These are phyloP conservation scores for Bedellia somnulentella DNA, from an alignment of 2,888 invertebrate species.

Conservation along the genomic window DNA sequence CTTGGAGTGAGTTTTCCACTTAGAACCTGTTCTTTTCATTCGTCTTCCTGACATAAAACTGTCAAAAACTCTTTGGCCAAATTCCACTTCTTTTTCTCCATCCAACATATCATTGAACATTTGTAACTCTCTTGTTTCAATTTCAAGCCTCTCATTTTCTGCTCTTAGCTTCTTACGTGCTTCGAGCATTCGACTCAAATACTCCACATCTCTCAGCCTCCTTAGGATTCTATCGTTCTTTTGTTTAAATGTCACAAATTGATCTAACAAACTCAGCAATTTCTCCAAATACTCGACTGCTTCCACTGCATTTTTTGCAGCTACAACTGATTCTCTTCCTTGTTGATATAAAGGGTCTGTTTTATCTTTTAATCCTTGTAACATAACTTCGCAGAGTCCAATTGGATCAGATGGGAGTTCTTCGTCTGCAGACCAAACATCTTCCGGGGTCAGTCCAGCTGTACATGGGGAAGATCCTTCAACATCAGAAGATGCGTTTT, in stretches of 20 bases:
- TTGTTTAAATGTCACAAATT: slow-evolving; percentile 70
- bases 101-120: slow-evolving; percentile 50
- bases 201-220: slow-evolving; percentile 72
- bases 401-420: slow-evolving; percentile 40
- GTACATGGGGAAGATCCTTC: slow-evolving; percentile 49
- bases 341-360: slow-evolving; percentile 51
- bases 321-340: slow-evolving; percentile 56
- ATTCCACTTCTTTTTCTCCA: slow-evolving; percentile 64
- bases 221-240: slow-evolving; percentile 70
- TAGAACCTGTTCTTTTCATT: slow-evolving; percentile 50
- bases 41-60: slow-evolving; percentile 62
- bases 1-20: slow-evolving; percentile 46
- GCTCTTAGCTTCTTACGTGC: slow-evolving; percentile 54
- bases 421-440: slow-evolving; percentile 27
- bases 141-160: slow-evolving; percentile 36
- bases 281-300: slow-evolving; percentile 80
- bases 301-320: slow-evolving; percentile 62
- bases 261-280: slow-evolving; percentile 75
- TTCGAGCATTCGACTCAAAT: slow-evolving; percentile 66
- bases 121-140: slow-evolving; percentile 34
- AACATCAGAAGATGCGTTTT: slow-evolving; percentile 40
- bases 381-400: slow-evolving; percentile 36
- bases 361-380: slow-evolving; percentile 35
- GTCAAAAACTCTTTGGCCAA: slow-evolving; percentile 65
- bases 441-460: slow-evolving; percentile 34